A percentile compares a stretch with the other conserved stretches of the same genome.
Conservation (phyloP, 2,113 vertebrate genomes). For the Halcyon malimbica region DNA sequence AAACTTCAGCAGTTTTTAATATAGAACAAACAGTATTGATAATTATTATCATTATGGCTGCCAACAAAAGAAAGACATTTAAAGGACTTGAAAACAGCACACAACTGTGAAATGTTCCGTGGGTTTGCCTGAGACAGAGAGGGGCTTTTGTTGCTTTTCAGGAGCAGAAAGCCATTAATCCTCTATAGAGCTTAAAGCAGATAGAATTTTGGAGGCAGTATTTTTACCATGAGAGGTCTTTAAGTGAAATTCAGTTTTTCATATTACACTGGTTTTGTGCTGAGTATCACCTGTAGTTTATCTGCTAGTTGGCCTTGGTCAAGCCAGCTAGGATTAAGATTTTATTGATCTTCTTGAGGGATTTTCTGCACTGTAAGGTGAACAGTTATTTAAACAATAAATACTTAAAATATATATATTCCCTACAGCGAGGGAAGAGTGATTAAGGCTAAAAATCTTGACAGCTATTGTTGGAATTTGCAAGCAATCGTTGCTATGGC, state of each 20-base stretch:
- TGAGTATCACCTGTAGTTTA: neutral
- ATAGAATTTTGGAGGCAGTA: neutral
- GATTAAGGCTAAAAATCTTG: neutral
- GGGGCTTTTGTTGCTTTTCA: neutral
- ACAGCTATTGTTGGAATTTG: neutral
- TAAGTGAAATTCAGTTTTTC: neutral
- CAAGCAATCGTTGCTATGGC: neutral
- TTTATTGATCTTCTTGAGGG: neutral
- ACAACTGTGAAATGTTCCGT: neutral
- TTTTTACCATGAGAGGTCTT: neutral
- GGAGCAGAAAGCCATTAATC: neutral
- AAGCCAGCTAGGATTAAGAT: neutral
- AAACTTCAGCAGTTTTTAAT: neutral
- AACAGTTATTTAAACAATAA: constrained; percentile 7
- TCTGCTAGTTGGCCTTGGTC: neutral
- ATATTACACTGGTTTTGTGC: neutral
- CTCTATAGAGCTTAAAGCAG: neutral
- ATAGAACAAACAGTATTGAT: neutral
- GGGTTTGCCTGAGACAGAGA: neutral
- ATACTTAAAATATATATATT: neutral
- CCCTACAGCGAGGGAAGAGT: neutral
- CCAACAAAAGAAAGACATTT: neutral
- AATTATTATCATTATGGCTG: neutral
- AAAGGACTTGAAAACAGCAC: neutral
- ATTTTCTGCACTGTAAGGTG: neutral